A percentile compares a stretch with the other conserved stretches of the same genome.
Conservation (phyloP, 2,888 invertebrate species). For the Drosophila gaucha region DNA sequence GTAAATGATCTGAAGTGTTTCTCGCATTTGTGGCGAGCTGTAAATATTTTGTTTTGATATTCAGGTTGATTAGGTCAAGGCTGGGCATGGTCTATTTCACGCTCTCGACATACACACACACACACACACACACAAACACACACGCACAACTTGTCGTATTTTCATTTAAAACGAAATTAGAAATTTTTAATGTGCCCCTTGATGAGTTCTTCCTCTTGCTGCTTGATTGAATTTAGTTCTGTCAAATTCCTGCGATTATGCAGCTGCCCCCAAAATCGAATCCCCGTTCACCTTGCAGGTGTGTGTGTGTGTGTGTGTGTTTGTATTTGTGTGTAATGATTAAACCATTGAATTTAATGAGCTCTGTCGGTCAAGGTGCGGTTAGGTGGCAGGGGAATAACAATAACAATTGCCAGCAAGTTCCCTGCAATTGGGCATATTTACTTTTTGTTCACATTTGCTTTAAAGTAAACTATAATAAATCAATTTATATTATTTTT, state of each 20-base stretch:
- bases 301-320: slow-evolving; percentile 1
- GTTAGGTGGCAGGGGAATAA: background rate
- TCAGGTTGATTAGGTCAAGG: slow-evolving; percentile 34
- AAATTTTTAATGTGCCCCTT: slow-evolving; percentile 39
- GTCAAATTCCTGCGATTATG: slow-evolving; percentile 15
- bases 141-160: slow-evolving; percentile 4
- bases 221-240: slow-evolving; percentile 21
- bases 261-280: slow-evolving; percentile 1
- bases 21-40: slow-evolving; percentile 2
- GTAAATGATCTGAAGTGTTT: background rate
- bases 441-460: too few relatives aligned
- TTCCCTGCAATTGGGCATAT: background rate
- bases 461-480: too few relatives aligned
- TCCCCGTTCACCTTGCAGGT: background rate
- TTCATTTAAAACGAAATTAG: slow-evolving; percentile 15
- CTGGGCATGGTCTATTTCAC: slow-evolving; percentile 28
- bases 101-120: slow-evolving; percentile 1
- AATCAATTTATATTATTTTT: too few relatives aligned
- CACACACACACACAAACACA: background rate
- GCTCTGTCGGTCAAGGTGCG: slow-evolving; percentile 1
- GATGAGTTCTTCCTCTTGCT: slow-evolving; percentile 24
- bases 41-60: slow-evolving; percentile 27
- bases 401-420: background rate
- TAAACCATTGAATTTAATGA: slow-evolving; percentile 43
- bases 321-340: slow-evolving; percentile 19